Percentiles rank a stretch among this genome's conserved stretches.
Evolutionary conservation across 2,888 invertebrate species (phyloP).

Genomic region (Caenorhabditis sulstoni): DNA sequence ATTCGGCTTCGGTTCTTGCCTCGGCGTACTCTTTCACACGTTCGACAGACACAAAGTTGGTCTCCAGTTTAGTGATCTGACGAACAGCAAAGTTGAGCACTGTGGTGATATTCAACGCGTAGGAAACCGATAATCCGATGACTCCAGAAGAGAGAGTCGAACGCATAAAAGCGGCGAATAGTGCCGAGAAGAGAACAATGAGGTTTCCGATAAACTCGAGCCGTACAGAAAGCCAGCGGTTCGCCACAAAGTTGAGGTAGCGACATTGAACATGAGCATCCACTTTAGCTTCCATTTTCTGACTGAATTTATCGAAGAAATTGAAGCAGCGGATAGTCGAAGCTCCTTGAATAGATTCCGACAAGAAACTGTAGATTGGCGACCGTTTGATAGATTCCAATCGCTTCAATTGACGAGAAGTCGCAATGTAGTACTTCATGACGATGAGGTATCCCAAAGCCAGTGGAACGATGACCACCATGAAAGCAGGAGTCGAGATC

Average conservation of each 20-base stretch:
- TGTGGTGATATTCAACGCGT: slow-evolving; percentile 85
- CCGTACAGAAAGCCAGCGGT: slow-evolving; percentile 79
- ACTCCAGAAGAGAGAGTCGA: slow-evolving; percentile 82
- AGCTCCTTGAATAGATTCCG: slow-evolving; percentile 89
- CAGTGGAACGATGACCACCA: slow-evolving; percentile 37
- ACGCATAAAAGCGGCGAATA: slow-evolving; percentile 84
- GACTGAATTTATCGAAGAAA: slow-evolving; percentile 84
- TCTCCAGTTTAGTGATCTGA: slow-evolving; percentile 87
- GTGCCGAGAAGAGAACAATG: slow-evolving; percentile 84
- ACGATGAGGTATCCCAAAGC: slow-evolving; percentile 44
- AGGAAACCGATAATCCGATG: slow-evolving; percentile 83
- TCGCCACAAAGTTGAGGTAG: slow-evolving; percentile 79
- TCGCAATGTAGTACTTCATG: slow-evolving; percentile 93
- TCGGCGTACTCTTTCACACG: slow-evolving; percentile 80
- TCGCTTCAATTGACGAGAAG: slow-evolving; percentile 93
- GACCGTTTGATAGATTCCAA: slow-evolving; percentile 94
- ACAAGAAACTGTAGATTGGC: slow-evolving; percentile 87
- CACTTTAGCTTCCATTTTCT: slow-evolving; percentile 90
- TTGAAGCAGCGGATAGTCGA: slow-evolving; percentile 81
- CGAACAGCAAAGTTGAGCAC: slow-evolving; percentile 91
- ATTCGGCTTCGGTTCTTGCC: slow-evolving; percentile 81
- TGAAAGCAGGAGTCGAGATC: slow-evolving; percentile 52
- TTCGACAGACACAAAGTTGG: slow-evolving; percentile 81
- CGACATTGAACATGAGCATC: slow-evolving; percentile 83
- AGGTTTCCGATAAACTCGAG: slow-evolving; percentile 83